Evolutionary conservation across 2,888 invertebrate genomes (phyloP).

Genomic region (Sisyra nigra): DNA sequence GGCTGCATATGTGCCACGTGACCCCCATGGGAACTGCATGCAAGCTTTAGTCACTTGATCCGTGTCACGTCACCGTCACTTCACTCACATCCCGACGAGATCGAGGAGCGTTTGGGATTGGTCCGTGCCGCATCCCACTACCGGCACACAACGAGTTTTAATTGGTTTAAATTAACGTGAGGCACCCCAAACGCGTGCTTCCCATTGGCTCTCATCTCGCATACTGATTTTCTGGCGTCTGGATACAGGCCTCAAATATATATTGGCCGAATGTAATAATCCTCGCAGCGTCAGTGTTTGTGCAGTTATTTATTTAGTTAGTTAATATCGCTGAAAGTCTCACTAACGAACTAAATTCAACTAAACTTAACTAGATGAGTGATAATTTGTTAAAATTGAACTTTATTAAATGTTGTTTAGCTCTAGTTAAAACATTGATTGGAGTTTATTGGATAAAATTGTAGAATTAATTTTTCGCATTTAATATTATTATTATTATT

Average conservation of each 20-base stretch:
- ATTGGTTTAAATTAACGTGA: neutral
- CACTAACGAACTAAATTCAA: too few species aligned
- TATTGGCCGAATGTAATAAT: constrained; percentile 29
- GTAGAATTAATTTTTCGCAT: constrained; percentile 10
- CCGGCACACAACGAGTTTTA: neutral
- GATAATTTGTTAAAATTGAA: constrained; percentile 8
- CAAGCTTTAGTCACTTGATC: too few species aligned
- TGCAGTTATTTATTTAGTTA: constrained; percentile 7
- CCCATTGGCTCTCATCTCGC: constrained; percentile 2
- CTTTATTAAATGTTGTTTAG: constrained; percentile 9
- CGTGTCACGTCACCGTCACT: neutral
- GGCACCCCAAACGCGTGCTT: neutral
- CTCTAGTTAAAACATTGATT: constrained; percentile 9
- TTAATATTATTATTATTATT: constrained; percentile 1
- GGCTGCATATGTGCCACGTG: constrained; percentile 3
- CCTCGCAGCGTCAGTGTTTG: constrained; percentile 24
- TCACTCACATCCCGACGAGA: too few species aligned
- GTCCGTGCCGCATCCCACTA: neutral
- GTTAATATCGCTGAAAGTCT: constrained; percentile 1
- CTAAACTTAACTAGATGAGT: constrained; percentile 5
- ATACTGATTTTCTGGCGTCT: constrained; percentile 1
- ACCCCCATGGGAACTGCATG: constrained; percentile 2
- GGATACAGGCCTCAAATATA: constrained; percentile 24
- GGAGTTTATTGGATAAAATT: constrained; percentile 10
- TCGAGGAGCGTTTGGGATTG: too few species aligned